Conservation (phyloP, 2,888 invertebrate species). For the Cryptosula pallasiana region DNA sequence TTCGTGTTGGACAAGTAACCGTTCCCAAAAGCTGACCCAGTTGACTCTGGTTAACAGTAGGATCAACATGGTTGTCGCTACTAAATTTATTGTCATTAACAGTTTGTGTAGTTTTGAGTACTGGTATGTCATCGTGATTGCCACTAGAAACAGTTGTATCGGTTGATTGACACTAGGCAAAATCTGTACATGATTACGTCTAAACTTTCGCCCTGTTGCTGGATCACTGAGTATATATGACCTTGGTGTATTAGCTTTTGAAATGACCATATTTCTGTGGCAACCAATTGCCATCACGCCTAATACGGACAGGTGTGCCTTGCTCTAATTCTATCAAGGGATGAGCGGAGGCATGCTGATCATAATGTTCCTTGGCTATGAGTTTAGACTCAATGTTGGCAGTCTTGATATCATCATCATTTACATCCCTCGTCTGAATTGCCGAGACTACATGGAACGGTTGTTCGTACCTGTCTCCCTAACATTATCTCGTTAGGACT, state of each 20-base stretch:
- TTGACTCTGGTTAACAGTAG: too few species aligned
- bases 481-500: slow-evolving; percentile 11
- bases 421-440: not conserved
- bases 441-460: too few species aligned
- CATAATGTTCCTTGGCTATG: not conserved
- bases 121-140: too few species aligned
- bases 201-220: not conserved
- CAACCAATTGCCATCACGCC: not conserved
- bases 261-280: not conserved
- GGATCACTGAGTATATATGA: not conserved
- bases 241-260: not conserved
- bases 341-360: not conserved
- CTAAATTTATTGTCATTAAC: too few species aligned
- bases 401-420: not conserved
- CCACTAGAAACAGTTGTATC: too few species aligned
- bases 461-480: not conserved
- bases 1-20: too few species aligned
- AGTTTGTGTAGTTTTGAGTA: too few species aligned
- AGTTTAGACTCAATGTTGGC: not conserved
- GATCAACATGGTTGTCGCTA: too few species aligned
- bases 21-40: too few species aligned
- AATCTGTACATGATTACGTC: too few species aligned
- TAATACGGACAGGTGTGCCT: not conserved
- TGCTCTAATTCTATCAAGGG: not conserved
- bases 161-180: too few species aligned